These are phyloP conservation scores for Drosophila serrata DNA, from an alignment of 1,140 invertebrate genomes.

Conservation along the genomic window DNA sequence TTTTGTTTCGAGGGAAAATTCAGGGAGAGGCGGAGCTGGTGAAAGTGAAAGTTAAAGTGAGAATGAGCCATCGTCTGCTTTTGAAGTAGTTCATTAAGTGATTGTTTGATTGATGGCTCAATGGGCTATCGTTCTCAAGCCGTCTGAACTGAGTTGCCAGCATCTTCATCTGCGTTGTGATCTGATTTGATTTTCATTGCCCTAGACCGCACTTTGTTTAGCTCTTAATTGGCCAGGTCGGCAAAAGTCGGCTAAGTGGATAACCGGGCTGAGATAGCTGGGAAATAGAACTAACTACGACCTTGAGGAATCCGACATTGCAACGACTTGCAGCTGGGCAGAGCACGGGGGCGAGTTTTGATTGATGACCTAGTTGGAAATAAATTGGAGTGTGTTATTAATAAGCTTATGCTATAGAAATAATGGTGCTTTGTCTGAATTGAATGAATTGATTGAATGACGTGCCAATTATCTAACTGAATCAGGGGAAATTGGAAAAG, in stretches of 20 bases:
- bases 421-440: constrained; percentile 36
- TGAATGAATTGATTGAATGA: constrained; percentile 17
- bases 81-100: constrained; percentile 80
- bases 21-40: background rate
- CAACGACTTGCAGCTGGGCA: constrained; percentile 24
- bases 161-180: constrained; percentile 18
- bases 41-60: background rate
- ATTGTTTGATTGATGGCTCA: constrained; percentile 73
- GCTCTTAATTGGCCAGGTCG: constrained; percentile 63
- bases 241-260: constrained; percentile 29
- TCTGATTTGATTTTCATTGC: constrained; percentile 63
- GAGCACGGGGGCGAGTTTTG: constrained; percentile 12
- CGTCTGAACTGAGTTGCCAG: constrained; percentile 11
- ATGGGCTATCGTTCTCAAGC: constrained; percentile 10
- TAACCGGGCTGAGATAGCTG: constrained; percentile 32
- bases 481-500: constrained; percentile 21
- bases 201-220: constrained; percentile 22
- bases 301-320: constrained; percentile 31
- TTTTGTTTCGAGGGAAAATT: constrained; percentile 20
- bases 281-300: constrained; percentile 22
- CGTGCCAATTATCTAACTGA: constrained; percentile 26
- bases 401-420: constrained; percentile 36
- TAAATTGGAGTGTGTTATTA: constrained; percentile 43
- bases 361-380: constrained; percentile 46
- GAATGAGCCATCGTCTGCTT: constrained; percentile 39